Base-by-base conservation (phyloP, 2,113 vertebrate species). In the Lepus europaeus region DNA sequence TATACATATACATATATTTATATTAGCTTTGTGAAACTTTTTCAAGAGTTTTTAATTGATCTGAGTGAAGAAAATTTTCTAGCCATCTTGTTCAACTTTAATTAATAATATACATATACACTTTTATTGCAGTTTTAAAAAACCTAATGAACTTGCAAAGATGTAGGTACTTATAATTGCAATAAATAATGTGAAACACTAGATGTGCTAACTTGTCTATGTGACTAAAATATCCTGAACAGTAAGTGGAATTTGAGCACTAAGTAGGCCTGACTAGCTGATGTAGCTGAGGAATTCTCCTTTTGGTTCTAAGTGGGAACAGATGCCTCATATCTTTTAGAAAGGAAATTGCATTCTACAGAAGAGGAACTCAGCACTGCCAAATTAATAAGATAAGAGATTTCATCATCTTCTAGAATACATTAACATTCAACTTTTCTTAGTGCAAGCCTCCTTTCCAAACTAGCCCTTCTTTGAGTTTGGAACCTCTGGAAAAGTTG, bases 311-410 rank as follows among this genome's bases (percentile, higher is more conserved):
- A 97, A 98, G 97, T 96, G 90, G 84, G 96, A 98, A 97, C 98
- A 98, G 98, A 98, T 98, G 98, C 97, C 96, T 68, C 96, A 81
- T 90, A 90, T 97, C 90, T 81, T 96, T 96, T 89, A 94, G 82
- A 98, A 96, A 98, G 98, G 98, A 98, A 98, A 98, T 98, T 98
- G 96, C 85, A 98, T 97, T 98, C 97, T 98, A 96, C 94, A 97
- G 93, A 97, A 98, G 94, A 97, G 93, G 77, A 97, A 93, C 91
- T 97, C 97, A 96, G 96, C 94, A 97, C 61, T 95, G 97, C 68
- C 97, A 97, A 94, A 82, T 94, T 97, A 97, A 96, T 96, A 97
- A 97, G 94, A 96, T 96, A 97, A 97, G 97, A 97, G 94, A 95
- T 97, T 98, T 98, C 97, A 97, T 91, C 96, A 97, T 97, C 95